phyloP scores from a whole-genome alignment of 2,888 invertebrate species.

The Dicranocentrus wangi region DNA sequence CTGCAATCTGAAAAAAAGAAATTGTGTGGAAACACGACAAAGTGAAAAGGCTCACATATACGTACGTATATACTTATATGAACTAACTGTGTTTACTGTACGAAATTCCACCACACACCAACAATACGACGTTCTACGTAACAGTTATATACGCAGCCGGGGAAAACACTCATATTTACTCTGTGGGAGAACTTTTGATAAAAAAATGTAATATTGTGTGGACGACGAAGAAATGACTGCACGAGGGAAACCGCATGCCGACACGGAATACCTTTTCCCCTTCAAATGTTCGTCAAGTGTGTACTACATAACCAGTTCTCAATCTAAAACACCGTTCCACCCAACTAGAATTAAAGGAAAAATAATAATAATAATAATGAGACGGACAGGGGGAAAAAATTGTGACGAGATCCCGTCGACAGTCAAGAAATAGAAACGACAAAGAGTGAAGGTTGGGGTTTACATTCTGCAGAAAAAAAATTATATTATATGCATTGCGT shows the following conservation, averaged over 20 bases:
- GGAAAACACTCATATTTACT: too few relatives aligned
- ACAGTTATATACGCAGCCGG: too few relatives aligned
- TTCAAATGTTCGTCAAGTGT: neutral
- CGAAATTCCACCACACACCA: too few relatives aligned
- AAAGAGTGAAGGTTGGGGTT: neutral
- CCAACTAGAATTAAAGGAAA: neutral
- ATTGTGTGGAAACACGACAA: too few relatives aligned
- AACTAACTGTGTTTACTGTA: too few relatives aligned
- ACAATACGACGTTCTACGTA: too few relatives aligned
- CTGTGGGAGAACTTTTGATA: too few relatives aligned
- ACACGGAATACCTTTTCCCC: constrained; percentile 46
- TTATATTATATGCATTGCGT: neutral
- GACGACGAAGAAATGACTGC: constrained; percentile 6
- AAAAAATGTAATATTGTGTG: constrained; percentile 11
- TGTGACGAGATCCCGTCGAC: constrained; percentile 68
- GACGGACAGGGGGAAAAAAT: constrained; percentile 57
- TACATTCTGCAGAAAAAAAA: neutral
- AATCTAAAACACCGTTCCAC: constrained; percentile 23
- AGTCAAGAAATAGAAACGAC: constrained; percentile 38
- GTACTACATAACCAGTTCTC: neutral
- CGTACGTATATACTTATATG: too few relatives aligned
- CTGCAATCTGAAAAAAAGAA: too few relatives aligned
- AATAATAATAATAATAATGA: constrained; percentile 7
- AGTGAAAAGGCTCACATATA: too few relatives aligned
- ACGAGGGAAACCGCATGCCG: constrained; percentile 60